Evolutionary conservation across 2,888 invertebrate species (phyloP), one percentile per base, ranked within the genome.

Genomic region (Scrobipalpa atriplicella): DNA sequence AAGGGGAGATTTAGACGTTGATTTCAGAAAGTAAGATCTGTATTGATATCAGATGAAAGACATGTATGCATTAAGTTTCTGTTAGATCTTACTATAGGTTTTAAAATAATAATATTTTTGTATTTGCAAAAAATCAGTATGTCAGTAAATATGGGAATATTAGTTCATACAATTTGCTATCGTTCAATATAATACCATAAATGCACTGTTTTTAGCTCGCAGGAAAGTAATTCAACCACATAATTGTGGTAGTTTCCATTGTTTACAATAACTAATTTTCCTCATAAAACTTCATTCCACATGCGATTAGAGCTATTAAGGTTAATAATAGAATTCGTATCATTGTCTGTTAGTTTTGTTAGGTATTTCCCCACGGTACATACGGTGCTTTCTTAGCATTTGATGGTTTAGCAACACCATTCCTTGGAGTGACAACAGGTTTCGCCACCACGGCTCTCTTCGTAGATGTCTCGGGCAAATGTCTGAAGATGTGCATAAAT

Each of bases 351-450:
- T 80, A 80, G 72, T 75, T 67, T 67, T 69, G 73, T 75, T 62
- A 64, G 76, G 65, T 77, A 67, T 69, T 67, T 71, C 72, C 76
- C 76, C 78, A 67, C n/a, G 72, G 78, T 86, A 86, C 87, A 84
- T 87, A 87, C 87, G 84, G 82, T 71, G 80, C 74, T 78, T 78
- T 85, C 82, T 86, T 89, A 83, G 79, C 75, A 80, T 74, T 80
- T 76, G 78, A 74, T 69, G 79, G 80, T 83, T 86, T 90, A 82
- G 74, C 72, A 67, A 81, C 82, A 66, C 78, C 80, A 66, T 83
- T 83, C 68, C 68, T 69, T 19, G 68, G 66, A 56, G 62, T 73
- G 58, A 77, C 71, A 70, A 81, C 78, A 54, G 79, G 73, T 77
- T 83, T 86, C 73, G 71, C 78, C 74, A 75, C 75, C 67, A 75